These are phyloP conservation scores for Pandemis cinnamomeana DNA, from an alignment of 2,888 invertebrate species.

Conservation along the genomic window DNA sequence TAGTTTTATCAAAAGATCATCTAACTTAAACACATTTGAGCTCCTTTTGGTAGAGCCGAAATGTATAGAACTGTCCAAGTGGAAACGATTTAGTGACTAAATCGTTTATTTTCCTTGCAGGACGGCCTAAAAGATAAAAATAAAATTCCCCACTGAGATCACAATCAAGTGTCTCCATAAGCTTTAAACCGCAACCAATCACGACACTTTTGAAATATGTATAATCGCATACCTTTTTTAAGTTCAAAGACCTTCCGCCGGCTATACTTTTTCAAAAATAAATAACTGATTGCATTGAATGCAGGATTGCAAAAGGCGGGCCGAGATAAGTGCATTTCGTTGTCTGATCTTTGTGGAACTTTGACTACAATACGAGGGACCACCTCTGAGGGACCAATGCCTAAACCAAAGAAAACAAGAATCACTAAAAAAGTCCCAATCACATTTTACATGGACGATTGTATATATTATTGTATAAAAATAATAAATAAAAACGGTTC, in stretches of 20 bases:
- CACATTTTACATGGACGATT: no score
- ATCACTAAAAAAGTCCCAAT: neutral
- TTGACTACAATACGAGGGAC: neutral
- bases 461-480: no score
- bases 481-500: no score
- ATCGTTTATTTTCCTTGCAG: neutral
- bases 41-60: no score
- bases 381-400: neutral
- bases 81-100: no score
- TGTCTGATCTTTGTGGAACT: conserved; percentile 7
- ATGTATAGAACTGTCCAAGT: no score
- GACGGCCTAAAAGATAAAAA: neutral
- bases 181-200: neutral
- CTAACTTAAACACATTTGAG: no score
- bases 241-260: conserved; percentile 21
- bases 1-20: no score
- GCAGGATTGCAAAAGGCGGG: conserved; percentile 19
- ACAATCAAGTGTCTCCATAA: neutral
- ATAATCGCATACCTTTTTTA: neutral
- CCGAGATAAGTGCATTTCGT: conserved; percentile 31
- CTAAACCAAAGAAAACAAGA: neutral
- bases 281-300: conserved; percentile 16
- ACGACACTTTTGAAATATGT: neutral
- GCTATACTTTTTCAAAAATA: conserved; percentile 16
- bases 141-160: neutral